Evolutionary conservation across 1,140 invertebrate species (phyloP).

Genomic region (Ericerus pela): DNA sequence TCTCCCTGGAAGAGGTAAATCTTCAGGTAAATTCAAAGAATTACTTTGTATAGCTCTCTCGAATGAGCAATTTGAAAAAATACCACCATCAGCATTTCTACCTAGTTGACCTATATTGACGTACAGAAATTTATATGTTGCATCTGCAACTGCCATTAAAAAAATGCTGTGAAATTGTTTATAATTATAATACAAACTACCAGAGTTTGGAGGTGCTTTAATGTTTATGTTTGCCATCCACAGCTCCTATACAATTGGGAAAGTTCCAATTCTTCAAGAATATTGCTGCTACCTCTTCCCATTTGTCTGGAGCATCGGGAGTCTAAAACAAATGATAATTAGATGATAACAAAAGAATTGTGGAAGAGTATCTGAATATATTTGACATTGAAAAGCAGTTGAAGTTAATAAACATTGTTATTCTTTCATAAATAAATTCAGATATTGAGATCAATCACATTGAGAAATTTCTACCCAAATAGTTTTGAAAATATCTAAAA

Average conservation of each 20-base stretch:
- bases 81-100: conserved; percentile 20
- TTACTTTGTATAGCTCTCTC: background rate
- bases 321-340: no score
- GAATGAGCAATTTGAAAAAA: conserved; percentile 6
- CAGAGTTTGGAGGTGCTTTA: conserved; percentile 22
- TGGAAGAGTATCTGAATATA: no score
- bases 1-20: no score
- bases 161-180: conserved; percentile 30
- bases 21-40: background rate
- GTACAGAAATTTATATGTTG: conserved; percentile 30
- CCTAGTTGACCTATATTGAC: conserved; percentile 29
- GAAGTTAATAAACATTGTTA: no score
- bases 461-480: no score
- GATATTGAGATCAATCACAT: no score
- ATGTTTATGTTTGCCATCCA: conserved; percentile 33
- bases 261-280: conserved; percentile 31
- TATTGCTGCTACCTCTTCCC: background rate
- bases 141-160: conserved; percentile 28
- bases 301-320: background rate
- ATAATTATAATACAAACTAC: conserved; percentile 31
- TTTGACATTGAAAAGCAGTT: no score
- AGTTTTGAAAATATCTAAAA: no score
- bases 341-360: no score
- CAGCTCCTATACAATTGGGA: conserved; percentile 30
- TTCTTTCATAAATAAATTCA: no score